These are phyloP conservation scores for Thripadectes ignobilis DNA, from an alignment of 2,797 vertebrate species.

Conservation along the genomic window DNA sequence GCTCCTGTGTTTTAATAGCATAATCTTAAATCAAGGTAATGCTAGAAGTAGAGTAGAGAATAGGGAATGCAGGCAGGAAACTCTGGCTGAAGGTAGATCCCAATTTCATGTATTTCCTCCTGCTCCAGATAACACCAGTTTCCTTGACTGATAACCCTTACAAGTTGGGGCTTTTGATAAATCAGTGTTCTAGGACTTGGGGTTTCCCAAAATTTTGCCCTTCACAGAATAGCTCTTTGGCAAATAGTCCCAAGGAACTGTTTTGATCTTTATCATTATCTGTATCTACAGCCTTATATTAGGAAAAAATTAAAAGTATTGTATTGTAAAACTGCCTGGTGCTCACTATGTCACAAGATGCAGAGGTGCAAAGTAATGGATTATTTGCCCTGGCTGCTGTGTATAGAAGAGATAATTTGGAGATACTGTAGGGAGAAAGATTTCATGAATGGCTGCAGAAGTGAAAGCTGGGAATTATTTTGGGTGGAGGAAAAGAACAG, in stretches of 20 bases:
- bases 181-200: neutral
- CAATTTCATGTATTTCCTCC: neutral
- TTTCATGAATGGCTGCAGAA: constrained; percentile 21
- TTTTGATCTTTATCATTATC: neutral
- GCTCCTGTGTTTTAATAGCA: neutral
- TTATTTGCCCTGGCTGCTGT: neutral
- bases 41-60: neutral
- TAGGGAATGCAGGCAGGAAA: neutral
- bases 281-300: neutral
- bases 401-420: neutral
- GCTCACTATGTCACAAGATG: neutral
- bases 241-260: neutral
- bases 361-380: neutral
- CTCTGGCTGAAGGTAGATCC: neutral
- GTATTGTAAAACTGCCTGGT: neutral
- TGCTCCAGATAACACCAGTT: neutral
- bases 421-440: neutral
- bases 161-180: neutral
- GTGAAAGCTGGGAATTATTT: constrained; percentile 6
- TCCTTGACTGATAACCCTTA: neutral
- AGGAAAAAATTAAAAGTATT: neutral
- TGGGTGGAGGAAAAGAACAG: neutral
- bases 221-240: neutral
- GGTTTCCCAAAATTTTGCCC: neutral
- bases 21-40: neutral